Conservation (phyloP, 1,140 invertebrate species). For the Centruroides vittatus region DNA sequence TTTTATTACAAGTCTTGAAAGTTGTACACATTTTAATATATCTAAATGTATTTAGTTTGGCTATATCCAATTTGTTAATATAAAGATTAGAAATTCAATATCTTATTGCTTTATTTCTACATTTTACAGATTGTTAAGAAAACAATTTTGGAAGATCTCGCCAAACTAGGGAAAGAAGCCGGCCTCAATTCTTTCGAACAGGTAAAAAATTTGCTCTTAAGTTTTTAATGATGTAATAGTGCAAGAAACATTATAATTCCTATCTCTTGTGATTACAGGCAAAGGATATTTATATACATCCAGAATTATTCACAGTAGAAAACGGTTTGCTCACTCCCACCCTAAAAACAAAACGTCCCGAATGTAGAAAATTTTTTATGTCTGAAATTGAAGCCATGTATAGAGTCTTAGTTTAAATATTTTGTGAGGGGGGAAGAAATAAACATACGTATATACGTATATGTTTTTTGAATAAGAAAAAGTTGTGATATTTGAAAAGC, state of each 20-base stretch:
- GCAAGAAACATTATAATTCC: too few species aligned
- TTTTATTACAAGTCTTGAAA: too few species aligned
- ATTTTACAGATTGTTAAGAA: slow-evolving; percentile 58
- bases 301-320: slow-evolving; percentile 88
- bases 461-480: too few species aligned
- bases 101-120: too few species aligned
- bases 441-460: too few species aligned
- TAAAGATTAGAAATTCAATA: too few species aligned
- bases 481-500: too few species aligned
- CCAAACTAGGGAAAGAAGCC: slow-evolving; percentile 66
- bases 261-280: slow-evolving; percentile 42
- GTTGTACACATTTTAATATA: too few species aligned
- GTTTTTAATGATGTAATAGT: too few species aligned
- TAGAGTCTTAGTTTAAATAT: slow-evolving; percentile 52
- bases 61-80: too few species aligned
- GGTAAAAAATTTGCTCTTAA: slow-evolving; percentile 36
- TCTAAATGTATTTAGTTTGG: too few species aligned
- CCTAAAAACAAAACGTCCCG: slow-evolving; percentile 64
- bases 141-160: slow-evolving; percentile 77
- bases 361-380: slow-evolving; percentile 76
- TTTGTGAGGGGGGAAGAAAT: too few species aligned
- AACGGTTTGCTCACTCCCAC: slow-evolving; percentile 94
- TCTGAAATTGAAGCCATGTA: slow-evolving; percentile 86
- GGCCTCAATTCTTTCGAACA: slow-evolving; percentile 94
- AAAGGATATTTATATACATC: slow-evolving; percentile 85